These are phyloP conservation scores for Callyntrura sp. DNA, from an alignment of 2,888 invertebrate genomes.

Conservation along the genomic window DNA sequence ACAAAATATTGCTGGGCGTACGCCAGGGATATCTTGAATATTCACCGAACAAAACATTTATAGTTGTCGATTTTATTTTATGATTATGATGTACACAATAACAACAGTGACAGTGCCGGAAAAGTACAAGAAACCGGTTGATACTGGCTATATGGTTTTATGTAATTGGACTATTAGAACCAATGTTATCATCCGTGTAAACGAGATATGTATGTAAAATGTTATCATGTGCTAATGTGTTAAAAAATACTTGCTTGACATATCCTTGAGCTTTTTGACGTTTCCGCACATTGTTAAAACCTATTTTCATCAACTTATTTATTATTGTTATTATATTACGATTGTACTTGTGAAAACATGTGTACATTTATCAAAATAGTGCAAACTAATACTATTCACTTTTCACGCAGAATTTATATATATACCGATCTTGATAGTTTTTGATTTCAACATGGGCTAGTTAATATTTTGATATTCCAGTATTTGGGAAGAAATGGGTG, in stretches of 20 bases:
- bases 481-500: constrained; percentile 21
- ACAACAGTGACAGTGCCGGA: constrained; percentile 1
- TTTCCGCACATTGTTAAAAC: constrained; percentile 11
- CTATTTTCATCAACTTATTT: constrained; percentile 41
- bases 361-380: constrained; percentile 60
- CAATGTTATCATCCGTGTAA: not conserved
- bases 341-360: constrained; percentile 48
- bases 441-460: not conserved
- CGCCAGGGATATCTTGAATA: not conserved
- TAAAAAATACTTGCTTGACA: constrained; percentile 43
- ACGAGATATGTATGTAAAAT: constrained; percentile 10
- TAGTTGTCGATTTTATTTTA: not conserved
- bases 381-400: constrained; percentile 51
- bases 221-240: constrained; percentile 53
- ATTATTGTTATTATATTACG: not conserved
- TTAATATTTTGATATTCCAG: not conserved
- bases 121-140: not conserved
- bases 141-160: not conserved
- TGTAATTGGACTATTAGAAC: not conserved
- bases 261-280: constrained; percentile 56
- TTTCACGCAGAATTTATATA: no score
- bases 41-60: not conserved
- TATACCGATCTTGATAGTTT: no score
- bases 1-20: not conserved
- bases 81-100: not conserved